Conservation (phyloP, 2,888 invertebrate genomes). For the Epinotia nisella region DNA sequence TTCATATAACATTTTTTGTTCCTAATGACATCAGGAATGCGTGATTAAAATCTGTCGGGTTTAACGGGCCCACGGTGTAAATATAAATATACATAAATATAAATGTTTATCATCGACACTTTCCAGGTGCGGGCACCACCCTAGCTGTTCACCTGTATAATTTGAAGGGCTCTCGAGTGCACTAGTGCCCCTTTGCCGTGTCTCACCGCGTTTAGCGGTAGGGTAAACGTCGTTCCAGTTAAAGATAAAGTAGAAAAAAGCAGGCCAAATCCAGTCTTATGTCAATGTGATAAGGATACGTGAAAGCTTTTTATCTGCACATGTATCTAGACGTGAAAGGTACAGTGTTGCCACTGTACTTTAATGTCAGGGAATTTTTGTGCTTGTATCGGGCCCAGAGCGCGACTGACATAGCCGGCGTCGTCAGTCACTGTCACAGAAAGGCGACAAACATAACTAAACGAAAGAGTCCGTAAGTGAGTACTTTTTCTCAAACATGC, state of each 20-base stretch:
- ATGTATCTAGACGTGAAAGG: too few species aligned
- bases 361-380: not conserved
- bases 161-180: conserved; percentile 64
- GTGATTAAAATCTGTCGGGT: too few species aligned
- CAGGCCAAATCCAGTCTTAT: not conserved
- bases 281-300: not conserved
- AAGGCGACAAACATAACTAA: too few species aligned
- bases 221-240: not conserved
- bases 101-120: not conserved
- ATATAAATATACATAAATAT: too few species aligned
- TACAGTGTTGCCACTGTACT: too few species aligned
- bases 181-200: conserved; percentile 8
- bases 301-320: not conserved
- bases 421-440: too few species aligned
- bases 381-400: not conserved
- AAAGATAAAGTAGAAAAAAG: not conserved
- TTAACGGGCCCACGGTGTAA: too few species aligned
- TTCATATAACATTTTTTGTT: too few species aligned
- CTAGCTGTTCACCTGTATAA: conserved; percentile 30
- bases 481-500: too few species aligned
- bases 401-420: too few species aligned
- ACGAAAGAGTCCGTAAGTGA: too few species aligned
- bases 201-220: conserved; percentile 3
- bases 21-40: too few species aligned
- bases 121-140: not conserved